Evolutionary conservation across 2,797 vertebrate genomes (phyloP).

Genomic region (Helostoma temminkii): DNA sequence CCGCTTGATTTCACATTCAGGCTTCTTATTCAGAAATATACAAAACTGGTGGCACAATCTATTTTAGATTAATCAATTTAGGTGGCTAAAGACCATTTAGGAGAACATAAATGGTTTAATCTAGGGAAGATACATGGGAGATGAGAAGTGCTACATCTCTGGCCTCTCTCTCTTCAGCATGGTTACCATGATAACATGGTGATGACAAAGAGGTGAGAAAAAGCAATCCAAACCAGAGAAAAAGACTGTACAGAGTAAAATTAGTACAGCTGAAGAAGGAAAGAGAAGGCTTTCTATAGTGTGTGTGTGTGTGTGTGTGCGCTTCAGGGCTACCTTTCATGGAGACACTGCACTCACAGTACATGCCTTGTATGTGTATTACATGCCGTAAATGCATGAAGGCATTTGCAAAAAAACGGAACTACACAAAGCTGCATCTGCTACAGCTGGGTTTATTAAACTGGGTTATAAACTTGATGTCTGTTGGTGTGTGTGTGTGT

Average conservation of each 20-base stretch:
- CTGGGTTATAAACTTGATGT: no score
- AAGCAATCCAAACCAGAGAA: constrained; percentile 65
- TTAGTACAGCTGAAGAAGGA: constrained; percentile 43
- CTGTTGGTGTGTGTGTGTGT: not conserved
- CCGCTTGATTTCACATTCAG: constrained; percentile 21
- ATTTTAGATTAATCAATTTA: not conserved
- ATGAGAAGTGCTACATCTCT: constrained; percentile 32
- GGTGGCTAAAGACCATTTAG: constrained; percentile 8
- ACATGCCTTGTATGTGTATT: not conserved
- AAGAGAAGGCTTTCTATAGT: constrained; percentile 4
- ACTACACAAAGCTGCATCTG: constrained; percentile 11
- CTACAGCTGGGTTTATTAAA: no score
- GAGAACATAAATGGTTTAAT: constrained; percentile 16
- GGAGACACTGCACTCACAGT: not conserved
- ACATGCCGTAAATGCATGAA: not conserved
- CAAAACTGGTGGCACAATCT: constrained; percentile 28
- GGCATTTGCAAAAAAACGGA: constrained; percentile 1
- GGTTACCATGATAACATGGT: constrained; percentile 76
- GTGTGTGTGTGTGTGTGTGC: constrained; percentile 5
- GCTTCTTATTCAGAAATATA: constrained; percentile 24
- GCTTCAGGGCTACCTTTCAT: constrained; percentile 5
- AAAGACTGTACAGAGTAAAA: constrained; percentile 59
- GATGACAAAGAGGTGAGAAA: constrained; percentile 76
- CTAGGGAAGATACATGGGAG: constrained; percentile 34
- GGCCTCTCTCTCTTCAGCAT: constrained; percentile 56